Evolutionary conservation across 2,113 vertebrate genomes (phyloP), one percentile per base, ranked within the genome.

Genomic region (Catagonus wagneri): DNA sequence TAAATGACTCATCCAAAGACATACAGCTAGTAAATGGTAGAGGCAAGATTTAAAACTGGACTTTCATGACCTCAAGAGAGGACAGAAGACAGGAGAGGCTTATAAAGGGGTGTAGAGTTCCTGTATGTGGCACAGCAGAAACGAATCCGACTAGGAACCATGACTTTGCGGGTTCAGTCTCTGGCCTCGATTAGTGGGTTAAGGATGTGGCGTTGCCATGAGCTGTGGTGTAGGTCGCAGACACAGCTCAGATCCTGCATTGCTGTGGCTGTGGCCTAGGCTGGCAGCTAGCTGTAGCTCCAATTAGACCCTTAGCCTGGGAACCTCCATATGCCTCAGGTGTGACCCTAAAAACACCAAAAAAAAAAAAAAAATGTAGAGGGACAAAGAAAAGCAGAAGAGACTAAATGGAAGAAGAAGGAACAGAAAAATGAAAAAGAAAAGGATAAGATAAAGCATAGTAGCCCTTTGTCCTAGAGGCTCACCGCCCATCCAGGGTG

Each of bases 401-500:
- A 32, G 2, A 83, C 56, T n/a, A 23, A 54, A 36, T 27, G n/a
- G 56, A 66, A 39, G 80, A 90, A 84, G 52, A 44, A 76, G 52
- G 17, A 32, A 61, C 1, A 34, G 29, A 50, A 29, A 94, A 61
- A 60, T 17, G n/a, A 39, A 44, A 32, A 76, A 81, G 69, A 66
- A 93, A 61, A 39, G 27, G 50, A 15, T 29, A 16, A 54, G 34
- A 23, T 0, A 7, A 27, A 56, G 17, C 61, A 13, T 54, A 19
- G 19, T 0, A 19, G 19, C 32, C 20, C 14, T 34, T 19, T 2
- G 0, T 4, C 14, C 61, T 0, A 4, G 13, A 10, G 4, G 14
- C 98, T 98, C 85, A 98, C 99, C 99, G 97, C 83, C 97, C 97
- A 79, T 99, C 98, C 2, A 99, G 98, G 60, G 98, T 98, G 1